Percentiles rank a stretch among this genome's conserved stretches.
Conservation (phyloP, 2,888 invertebrate genomes). For the Eurois occulta region DNA sequence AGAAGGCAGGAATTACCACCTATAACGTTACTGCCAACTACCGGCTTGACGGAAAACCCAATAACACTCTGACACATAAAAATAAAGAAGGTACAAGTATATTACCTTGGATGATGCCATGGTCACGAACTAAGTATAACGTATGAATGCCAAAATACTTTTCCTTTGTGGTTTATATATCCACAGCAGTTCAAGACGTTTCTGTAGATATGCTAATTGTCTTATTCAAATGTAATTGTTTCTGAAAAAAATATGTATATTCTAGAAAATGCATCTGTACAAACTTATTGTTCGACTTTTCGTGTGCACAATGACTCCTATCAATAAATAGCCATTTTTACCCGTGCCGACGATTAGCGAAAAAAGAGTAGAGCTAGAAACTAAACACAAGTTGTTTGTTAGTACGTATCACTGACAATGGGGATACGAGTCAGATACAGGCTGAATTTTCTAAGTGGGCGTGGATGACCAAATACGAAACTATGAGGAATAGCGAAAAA, state of each 20-base stretch:
- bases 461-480: too few species aligned
- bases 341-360: neutral
- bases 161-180: constrained; percentile 54
- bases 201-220: constrained; percentile 7
- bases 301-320: neutral
- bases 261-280: constrained; percentile 2
- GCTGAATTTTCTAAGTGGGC: too few species aligned
- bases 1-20: neutral
- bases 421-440: neutral
- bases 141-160: constrained; percentile 42
- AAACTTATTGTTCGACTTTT: neutral
- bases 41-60: neutral
- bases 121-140: constrained; percentile 31
- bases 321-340: neutral
- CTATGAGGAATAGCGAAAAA: too few species aligned
- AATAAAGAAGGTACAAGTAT: neutral
- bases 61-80: neutral
- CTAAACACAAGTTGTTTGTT: neutral
- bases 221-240: constrained; percentile 11
- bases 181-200: neutral
- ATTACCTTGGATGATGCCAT: constrained; percentile 61
- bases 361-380: neutral
- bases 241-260: neutral
- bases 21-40: neutral
- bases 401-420: neutral